Percentiles rank a stretch among this genome's conserved stretches.
Conservation (phyloP, 2,797 vertebrate genomes). For the Chloroceryle inda region DNA sequence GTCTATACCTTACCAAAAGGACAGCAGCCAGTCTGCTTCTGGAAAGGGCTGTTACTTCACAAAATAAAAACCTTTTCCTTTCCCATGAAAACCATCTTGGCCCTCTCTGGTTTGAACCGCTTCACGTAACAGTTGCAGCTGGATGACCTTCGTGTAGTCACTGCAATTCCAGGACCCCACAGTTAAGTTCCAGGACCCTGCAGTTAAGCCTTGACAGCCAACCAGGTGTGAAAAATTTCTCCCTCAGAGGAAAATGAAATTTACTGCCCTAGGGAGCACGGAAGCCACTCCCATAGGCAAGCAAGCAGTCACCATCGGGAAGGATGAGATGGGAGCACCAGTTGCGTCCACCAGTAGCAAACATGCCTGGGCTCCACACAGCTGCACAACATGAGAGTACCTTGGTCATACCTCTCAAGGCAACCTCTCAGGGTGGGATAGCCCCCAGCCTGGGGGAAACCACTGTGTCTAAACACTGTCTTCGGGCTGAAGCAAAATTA, state of each 20-base stretch:
- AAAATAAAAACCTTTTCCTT: background rate
- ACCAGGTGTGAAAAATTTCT: background rate
- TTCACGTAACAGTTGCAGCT: background rate
- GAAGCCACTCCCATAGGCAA: background rate
- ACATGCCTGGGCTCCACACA: rapidly evolving
- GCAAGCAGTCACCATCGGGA: background rate
- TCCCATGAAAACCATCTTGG: background rate
- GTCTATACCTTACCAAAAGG: background rate
- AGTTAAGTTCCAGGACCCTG: background rate
- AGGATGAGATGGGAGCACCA: background rate
- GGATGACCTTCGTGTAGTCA: background rate
- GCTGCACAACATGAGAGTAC: background rate
- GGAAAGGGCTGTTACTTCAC: background rate
- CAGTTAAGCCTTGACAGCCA: background rate
- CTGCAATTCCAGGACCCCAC: background rate
- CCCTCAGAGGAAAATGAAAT: background rate
- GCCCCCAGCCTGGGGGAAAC: rapidly evolving
- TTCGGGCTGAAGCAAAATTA: background rate
- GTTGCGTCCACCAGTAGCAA: background rate
- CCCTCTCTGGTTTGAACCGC: background rate
- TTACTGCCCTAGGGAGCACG: background rate
- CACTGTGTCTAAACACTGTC: background rate
- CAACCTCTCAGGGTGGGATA: background rate
- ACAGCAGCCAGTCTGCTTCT: background rate
- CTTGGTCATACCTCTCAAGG: background rate